Percentiles rank a stretch among this genome's conserved stretches.
Conservation (phyloP, 2,888 invertebrate species). For the Catonia carolina region DNA sequence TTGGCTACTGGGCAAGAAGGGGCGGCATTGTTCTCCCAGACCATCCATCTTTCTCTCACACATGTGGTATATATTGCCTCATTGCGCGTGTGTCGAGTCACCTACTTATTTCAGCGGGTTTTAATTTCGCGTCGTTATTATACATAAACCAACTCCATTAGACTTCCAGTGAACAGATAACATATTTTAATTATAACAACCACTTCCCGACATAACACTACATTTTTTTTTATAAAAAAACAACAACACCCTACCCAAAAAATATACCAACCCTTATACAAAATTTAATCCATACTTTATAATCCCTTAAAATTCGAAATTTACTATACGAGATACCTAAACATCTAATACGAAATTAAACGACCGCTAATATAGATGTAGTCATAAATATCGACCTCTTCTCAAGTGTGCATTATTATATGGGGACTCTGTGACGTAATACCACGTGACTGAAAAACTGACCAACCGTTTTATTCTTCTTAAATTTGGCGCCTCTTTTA, state of each 20-base stretch:
- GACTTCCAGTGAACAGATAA: no score
- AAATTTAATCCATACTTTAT: no score
- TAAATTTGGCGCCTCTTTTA: conserved; percentile 15
- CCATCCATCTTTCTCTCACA: conserved; percentile 25
- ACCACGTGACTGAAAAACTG: conserved; percentile 17
- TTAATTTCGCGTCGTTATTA: conserved; percentile 23
- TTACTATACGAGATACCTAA: no score
- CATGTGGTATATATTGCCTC: conserved; percentile 25
- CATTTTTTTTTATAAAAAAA: no score
- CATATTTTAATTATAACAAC: no score
- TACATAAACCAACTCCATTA: no score
- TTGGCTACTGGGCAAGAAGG: conserved; percentile 24
- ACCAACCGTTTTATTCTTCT: conserved; percentile 12
- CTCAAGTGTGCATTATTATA: conserved; percentile 23
- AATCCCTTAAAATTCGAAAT: no score
- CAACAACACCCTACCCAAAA: no score
- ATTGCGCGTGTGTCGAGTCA: conserved; percentile 26
- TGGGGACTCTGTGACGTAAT: conserved; percentile 23
- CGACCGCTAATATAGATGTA: neutral
- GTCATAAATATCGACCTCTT: conserved; percentile 24
- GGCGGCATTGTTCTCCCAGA: conserved; percentile 19
- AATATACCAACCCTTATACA: no score
- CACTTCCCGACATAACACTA: no score
- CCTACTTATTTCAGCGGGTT: conserved; percentile 14
- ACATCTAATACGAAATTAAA: neutral